Base-by-base conservation (phyloP, 2,113 vertebrate genomes). In the Sterrhoptilus dennistouni region DNA sequence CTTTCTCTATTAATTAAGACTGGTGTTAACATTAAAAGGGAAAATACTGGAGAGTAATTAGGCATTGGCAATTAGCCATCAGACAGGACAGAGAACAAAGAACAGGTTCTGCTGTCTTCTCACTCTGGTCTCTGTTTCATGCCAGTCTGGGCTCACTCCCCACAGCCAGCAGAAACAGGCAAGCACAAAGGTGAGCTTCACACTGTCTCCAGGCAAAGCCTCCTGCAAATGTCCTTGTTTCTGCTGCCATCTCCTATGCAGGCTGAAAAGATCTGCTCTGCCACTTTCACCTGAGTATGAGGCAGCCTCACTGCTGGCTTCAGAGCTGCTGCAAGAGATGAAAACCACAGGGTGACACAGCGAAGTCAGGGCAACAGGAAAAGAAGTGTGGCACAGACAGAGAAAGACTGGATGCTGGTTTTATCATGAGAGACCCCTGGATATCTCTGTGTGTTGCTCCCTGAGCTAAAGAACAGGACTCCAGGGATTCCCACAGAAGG, bases 1-100 rank as follows among this genome's bases (percentile, higher is more conserved):
- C 14, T 38, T 31, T 50, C 77, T 83, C 87, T 89, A 31, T 89
- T 95, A 89, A 89, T 89, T 78, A 95, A 79, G 45, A 49, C 22
- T 16, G 8, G 14, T 14, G 5, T 79, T 89, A 94, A 66, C 60
- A 65, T 81, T 89, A 74, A 87, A 96, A 87, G 17, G 36, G 33
- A 65, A 92, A 93, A 94, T 35, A n/a, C 23, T 72, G 76, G 65
- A 84, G 74, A 18, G 5, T 49, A 91, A 80, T 87, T 83, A 83
- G 40, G 27, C 68, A 36, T 49, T 86, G 78, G 36, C 36, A 83
- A 75, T 77, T 78, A 80, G 52, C 49, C 28, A 31, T 80, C 65
- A 59, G 33, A 9, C 35, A 72, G 52, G 27, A 63, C 20, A 38
- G 31, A 83, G 33, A 94, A 70, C n/a, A 82, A 77, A 93, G 53